phyloP scores from a whole-genome alignment of 53 echinoderm and acorn worm genomes.

The Apostichopus leukothele region DNA sequence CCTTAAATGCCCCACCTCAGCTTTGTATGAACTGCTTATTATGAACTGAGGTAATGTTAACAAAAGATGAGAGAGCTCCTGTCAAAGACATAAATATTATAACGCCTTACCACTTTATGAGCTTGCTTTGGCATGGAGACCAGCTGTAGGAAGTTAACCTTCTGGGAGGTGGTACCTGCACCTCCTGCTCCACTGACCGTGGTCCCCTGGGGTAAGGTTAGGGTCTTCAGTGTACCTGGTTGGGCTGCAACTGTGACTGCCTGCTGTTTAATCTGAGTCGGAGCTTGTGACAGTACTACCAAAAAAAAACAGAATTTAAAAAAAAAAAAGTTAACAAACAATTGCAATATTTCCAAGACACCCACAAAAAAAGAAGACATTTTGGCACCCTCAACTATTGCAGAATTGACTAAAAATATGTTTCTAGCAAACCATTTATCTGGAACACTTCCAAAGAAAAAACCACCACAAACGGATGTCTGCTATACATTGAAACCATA shows the following conservation, averaged over 20 bases:
- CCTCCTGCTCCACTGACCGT: slow-evolving; percentile 45
- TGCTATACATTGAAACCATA: too few species aligned
- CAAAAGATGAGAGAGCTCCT: too few species aligned
- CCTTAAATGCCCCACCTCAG: not conserved
- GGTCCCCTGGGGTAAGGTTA: slow-evolving; percentile 63
- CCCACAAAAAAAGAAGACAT: too few species aligned
- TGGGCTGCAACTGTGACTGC: slow-evolving; percentile 58
- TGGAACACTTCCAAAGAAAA: too few species aligned
- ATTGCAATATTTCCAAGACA: too few species aligned
- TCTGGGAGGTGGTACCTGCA: slow-evolving; percentile 57
- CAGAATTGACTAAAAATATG: too few species aligned
- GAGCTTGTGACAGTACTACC: slow-evolving; percentile 45
- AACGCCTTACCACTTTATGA: slow-evolving; percentile 77
- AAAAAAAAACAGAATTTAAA: not conserved
- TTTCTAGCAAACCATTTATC: too few species aligned
- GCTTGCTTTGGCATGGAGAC: slow-evolving; percentile 80
- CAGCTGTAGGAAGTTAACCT: slow-evolving; percentile 87
- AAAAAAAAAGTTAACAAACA: too few species aligned
- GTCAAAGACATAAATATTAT: not conserved
- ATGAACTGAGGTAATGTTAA: too few species aligned
- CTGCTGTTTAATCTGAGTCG: slow-evolving; percentile 70
- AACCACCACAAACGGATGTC: too few species aligned
- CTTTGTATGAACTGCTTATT: not conserved
- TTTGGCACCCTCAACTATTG: too few species aligned
- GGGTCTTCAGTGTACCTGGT: slow-evolving; percentile 61